Evolutionary conservation across 2,113 vertebrate genomes (phyloP).

Genomic region (Thryonomys swinderianus): DNA sequence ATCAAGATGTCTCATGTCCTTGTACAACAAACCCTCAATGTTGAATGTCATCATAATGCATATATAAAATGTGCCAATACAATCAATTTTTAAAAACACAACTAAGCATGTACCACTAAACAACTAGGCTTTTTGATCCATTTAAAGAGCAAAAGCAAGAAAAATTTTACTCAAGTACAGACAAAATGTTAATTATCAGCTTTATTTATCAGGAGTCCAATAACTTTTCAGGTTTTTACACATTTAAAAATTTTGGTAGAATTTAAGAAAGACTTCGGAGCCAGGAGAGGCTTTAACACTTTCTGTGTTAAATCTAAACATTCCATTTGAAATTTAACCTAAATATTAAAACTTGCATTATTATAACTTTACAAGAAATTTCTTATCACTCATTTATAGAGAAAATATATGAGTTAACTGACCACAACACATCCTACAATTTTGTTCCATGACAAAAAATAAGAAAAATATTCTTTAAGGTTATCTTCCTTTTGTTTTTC

Average conservation of each 20-base stretch:
- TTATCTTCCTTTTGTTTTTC: not conserved
- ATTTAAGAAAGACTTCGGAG: slow-evolving; percentile 20
- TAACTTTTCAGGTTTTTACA: slow-evolving; percentile 19
- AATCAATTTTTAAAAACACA: not conserved
- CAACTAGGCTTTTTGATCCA: not conserved
- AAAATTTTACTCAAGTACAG: slow-evolving; percentile 20
- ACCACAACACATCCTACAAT: not conserved
- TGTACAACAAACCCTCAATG: too few relatives aligned
- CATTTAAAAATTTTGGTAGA: slow-evolving; percentile 3
- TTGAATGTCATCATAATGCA: too few relatives aligned
- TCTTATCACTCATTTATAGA: not conserved
- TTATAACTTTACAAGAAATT: not conserved
- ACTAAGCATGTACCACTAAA: not conserved
- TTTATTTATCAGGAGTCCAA: not conserved
- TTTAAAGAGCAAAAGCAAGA: not conserved
- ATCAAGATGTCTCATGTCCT: too few relatives aligned
- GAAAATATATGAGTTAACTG: not conserved
- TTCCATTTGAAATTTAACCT: not conserved
- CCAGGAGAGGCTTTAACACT: not conserved
- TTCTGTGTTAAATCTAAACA: not conserved
- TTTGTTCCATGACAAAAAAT: slow-evolving; percentile 12
- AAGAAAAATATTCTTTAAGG: not conserved
- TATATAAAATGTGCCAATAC: too few relatives aligned
- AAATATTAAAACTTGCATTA: slow-evolving; percentile 14
- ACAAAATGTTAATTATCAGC: not conserved